phyloP scores from a whole-genome alignment of 2,797 vertebrate species.

The Coranthus polyacanthus region DNA sequence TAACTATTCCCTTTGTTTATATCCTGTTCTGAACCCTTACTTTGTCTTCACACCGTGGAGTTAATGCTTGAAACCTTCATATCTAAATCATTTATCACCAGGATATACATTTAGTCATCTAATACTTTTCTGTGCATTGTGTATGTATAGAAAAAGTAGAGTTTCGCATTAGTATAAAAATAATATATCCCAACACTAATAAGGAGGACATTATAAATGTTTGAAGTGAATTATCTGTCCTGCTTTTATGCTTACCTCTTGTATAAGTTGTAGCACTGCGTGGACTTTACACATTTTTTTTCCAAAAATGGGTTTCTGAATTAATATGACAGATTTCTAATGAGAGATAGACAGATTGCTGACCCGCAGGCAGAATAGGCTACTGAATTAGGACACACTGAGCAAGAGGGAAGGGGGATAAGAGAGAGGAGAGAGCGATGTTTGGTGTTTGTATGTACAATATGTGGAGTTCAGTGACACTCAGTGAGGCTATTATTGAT shows the following conservation, averaged over 20 bases:
- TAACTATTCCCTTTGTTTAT: no score
- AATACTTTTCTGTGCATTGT: no score
- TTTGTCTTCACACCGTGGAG: no score
- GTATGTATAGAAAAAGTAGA: no score
- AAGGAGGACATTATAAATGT: conserved; percentile 31
- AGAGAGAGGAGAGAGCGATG: conserved; percentile 1
- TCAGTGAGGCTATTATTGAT: conserved; percentile 71
- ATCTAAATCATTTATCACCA: no score
- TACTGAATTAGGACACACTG: conserved; percentile 52
- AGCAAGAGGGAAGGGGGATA: conserved; percentile 17
- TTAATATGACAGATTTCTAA: conserved; percentile 50
- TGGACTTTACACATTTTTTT: conserved; percentile 22
- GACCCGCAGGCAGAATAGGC: conserved; percentile 51
- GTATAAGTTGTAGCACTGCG: conserved; percentile 9
- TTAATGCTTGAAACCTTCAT: no score
- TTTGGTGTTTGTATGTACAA: conserved; percentile 9
- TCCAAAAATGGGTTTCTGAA: conserved; percentile 25
- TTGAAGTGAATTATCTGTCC: conserved; percentile 45
- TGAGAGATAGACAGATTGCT: conserved; percentile 52
- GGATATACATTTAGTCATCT: no score
- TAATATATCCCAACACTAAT: no score
- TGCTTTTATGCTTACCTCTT: conserved; percentile 1
- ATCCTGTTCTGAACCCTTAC: no score
- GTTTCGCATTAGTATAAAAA: no score
- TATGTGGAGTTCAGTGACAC: conserved; percentile 46